These are phyloP conservation scores for Cryptophagus acutangulus DNA, from an alignment of 2,888 invertebrate genomes.

Conservation along the genomic window DNA sequence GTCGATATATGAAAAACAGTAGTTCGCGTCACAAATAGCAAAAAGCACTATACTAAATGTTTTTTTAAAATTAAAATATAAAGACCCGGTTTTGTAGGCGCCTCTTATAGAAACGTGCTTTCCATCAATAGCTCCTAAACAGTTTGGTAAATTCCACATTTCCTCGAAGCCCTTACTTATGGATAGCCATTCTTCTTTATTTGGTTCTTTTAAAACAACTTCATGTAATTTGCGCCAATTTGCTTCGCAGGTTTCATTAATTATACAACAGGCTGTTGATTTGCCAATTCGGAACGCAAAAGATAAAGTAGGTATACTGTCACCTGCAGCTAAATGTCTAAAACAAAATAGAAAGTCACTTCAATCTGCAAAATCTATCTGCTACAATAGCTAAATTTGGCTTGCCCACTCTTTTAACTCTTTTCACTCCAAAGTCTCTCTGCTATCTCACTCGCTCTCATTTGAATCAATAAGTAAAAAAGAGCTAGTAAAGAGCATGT, in stretches of 20 bases:
- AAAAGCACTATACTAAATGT: slow-evolving; percentile 1
- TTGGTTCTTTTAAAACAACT: slow-evolving; percentile 18
- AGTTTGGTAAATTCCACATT: slow-evolving; percentile 16
- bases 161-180: slow-evolving; percentile 16
- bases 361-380: too few species aligned
- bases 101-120: slow-evolving; percentile 9
- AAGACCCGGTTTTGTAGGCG: slow-evolving; percentile 11
- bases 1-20: slow-evolving; percentile 2
- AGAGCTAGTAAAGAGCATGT: too few species aligned
- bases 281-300: slow-evolving; percentile 11
- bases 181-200: slow-evolving; percentile 4
- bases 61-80: not conserved
- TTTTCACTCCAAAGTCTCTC: too few species aligned
- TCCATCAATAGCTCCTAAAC: slow-evolving; percentile 5
- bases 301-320: not conserved
- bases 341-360: not conserved
- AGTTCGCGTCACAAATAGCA: slow-evolving; percentile 1
- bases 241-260: slow-evolving; percentile 24
- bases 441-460: too few species aligned
- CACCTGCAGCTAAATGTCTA: not conserved
- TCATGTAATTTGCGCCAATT: slow-evolving; percentile 26
- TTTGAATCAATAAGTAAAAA: too few species aligned
- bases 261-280: slow-evolving; percentile 26
- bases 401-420: too few species aligned
- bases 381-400: too few species aligned